Evolutionary conservation across 2,888 invertebrate genomes (phyloP).

Genomic region (Athripsodes cinereus): DNA sequence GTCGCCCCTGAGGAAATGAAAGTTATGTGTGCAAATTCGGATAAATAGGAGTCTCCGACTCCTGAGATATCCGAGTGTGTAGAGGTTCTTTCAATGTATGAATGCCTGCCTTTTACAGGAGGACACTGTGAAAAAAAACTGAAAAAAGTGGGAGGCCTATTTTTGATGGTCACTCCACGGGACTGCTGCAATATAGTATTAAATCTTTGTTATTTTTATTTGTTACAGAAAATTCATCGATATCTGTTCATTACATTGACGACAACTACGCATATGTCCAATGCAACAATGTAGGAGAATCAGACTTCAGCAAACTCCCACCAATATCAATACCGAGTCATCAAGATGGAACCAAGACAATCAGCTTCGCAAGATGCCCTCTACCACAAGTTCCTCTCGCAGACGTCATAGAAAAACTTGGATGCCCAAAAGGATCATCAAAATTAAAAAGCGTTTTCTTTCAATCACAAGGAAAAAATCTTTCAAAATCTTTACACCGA

Average conservation of each 20-base stretch:
- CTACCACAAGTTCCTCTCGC: slow-evolving; percentile 46
- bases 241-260: background rate
- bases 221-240: background rate
- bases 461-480: slow-evolving; percentile 44
- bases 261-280: background rate
- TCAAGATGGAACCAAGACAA: slow-evolving; percentile 34
- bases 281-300: slow-evolving; percentile 4
- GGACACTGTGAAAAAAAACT: too few relatives aligned
- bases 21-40: too few relatives aligned
- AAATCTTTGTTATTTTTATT: background rate
- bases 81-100: too few relatives aligned
- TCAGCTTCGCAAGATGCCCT: slow-evolving; percentile 51
- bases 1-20: too few relatives aligned
- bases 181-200: too few relatives aligned
- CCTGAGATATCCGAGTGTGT: too few relatives aligned
- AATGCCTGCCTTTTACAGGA: too few relatives aligned
- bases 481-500: slow-evolving; percentile 51
- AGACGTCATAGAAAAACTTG: slow-evolving; percentile 43
- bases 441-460: slow-evolving; percentile 45
- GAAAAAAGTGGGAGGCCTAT: too few relatives aligned
- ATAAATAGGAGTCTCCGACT: too few relatives aligned
- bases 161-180: too few relatives aligned
- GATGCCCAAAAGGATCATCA: slow-evolving; percentile 43
- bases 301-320: slow-evolving; percentile 18
- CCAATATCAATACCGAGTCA: slow-evolving; percentile 10